Percentiles rank a stretch among this genome's conserved stretches.
phyloP scores from a whole-genome alignment of 2,888 invertebrate genomes.

The Dexiosoma caninum region DNA sequence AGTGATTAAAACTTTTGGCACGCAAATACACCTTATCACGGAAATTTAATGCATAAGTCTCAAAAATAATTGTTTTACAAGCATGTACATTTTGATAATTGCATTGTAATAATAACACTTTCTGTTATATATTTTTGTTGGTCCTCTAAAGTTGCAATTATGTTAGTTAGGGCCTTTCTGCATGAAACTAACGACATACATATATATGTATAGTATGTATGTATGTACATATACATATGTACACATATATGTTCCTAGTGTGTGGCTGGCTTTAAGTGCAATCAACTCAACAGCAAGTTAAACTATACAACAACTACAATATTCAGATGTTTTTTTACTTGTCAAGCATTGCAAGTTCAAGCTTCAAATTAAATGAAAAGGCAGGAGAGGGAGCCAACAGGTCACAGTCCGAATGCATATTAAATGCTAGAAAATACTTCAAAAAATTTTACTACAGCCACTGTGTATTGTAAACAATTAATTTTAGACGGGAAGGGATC shows the following conservation, averaged over 20 bases:
- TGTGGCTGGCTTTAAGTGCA: constrained; percentile 55
- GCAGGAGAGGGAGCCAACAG: neutral
- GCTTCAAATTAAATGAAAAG: neutral
- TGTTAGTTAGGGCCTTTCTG: no score
- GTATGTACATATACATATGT: no score
- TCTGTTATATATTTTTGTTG: no score
- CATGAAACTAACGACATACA: no score
- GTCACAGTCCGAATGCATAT: constrained; percentile 9
- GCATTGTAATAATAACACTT: no score
- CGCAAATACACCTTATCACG: no score
- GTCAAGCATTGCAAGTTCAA: constrained; percentile 26
- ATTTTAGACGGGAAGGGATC: constrained; percentile 6
- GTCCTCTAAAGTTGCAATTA: no score
- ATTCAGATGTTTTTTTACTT: constrained; percentile 45
- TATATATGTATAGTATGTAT: no score
- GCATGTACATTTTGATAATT: no score
- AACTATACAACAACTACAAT: constrained; percentile 11
- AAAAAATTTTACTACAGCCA: constrained; percentile 53
- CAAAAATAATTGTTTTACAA: no score
- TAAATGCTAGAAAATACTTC: constrained; percentile 34
- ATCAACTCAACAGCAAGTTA: constrained; percentile 54
- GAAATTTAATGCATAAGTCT: no score
- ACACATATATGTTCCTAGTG: neutral
- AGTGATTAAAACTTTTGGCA: no score
- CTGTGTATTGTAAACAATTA: constrained; percentile 36